Percentiles rank a stretch among this genome's conserved stretches.
Evolutionary conservation across 2,888 invertebrate genomes (phyloP).

Genomic region (Micoletzkya japonica): DNA sequence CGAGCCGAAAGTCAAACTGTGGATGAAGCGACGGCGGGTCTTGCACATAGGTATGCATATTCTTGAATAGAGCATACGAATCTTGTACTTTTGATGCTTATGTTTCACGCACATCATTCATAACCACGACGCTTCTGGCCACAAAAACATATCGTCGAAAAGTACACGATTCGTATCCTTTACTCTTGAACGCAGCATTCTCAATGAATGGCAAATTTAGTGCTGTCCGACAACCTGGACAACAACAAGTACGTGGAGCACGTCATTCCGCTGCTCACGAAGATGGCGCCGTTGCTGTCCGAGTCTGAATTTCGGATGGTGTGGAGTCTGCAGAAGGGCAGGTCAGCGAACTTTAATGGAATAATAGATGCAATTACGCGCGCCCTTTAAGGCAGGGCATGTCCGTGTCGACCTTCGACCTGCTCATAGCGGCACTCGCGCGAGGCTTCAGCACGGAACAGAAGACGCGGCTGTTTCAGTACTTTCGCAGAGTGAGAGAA

Average conservation of each 20-base stretch:
- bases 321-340: conserved; percentile 13
- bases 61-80: no score
- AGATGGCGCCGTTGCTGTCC: conserved; percentile 1
- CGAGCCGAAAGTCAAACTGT: no score
- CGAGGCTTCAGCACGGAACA: conserved; percentile 6
- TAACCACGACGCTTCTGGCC: no score
- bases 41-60: no score
- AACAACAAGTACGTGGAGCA: not conserved
- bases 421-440: conserved; percentile 5
- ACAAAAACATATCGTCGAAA: no score
- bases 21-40: no score
- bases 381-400: not conserved
- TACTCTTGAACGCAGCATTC: no score
- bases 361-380: not conserved
- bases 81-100: no score
- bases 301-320: conserved; percentile 14
- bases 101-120: no score
- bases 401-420: not conserved
- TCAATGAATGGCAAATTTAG: no score
- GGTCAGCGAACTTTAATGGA: not conserved
- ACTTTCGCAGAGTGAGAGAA: not conserved
- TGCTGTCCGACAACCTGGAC: conserved; percentile 11
- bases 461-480: not conserved
- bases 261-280: not conserved
- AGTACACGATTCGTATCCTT: no score